phyloP scores from a whole-genome alignment of 2,888 invertebrate species.

The Apantesis nais region DNA sequence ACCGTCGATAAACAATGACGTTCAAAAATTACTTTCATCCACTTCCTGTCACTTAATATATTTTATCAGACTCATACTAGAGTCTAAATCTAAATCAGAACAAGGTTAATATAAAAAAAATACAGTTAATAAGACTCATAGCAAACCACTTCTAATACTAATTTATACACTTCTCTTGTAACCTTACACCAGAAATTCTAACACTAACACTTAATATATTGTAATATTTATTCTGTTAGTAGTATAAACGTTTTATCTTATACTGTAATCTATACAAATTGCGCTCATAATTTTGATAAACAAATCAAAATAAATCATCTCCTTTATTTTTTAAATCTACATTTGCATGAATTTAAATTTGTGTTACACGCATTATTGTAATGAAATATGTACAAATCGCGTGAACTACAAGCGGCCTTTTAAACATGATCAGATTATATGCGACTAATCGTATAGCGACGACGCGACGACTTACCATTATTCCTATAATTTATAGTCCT shows the following conservation, averaged over 20 bases:
- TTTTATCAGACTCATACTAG: neutral
- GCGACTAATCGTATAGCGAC: conserved; percentile 61
- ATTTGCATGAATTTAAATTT: conserved; percentile 42
- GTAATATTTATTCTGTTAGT: neutral
- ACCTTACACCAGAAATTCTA: neutral
- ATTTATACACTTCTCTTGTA: neutral
- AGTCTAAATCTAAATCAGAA: neutral
- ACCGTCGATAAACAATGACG: neutral
- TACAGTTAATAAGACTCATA: neutral
- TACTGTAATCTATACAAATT: neutral
- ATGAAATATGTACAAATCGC: conserved; percentile 43
- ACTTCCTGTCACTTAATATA: too few relatives aligned
- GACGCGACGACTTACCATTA: conserved; percentile 49
- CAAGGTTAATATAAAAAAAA: too few relatives aligned
- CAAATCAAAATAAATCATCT: conserved; percentile 8
- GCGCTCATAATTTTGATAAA: neutral
- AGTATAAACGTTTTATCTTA: neutral
- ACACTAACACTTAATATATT: neutral
- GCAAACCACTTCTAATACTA: neutral
- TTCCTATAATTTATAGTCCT: conserved; percentile 36
- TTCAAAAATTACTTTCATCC: neutral
- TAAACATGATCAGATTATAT: conserved; percentile 40
- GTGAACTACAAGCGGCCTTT: conserved; percentile 30
- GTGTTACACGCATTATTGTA: conserved; percentile 36
- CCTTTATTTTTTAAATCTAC: conserved; percentile 13